These are phyloP conservation scores for Lasioglossum calceatum DNA, from an alignment of 2,888 invertebrate species.

Conservation along the genomic window DNA sequence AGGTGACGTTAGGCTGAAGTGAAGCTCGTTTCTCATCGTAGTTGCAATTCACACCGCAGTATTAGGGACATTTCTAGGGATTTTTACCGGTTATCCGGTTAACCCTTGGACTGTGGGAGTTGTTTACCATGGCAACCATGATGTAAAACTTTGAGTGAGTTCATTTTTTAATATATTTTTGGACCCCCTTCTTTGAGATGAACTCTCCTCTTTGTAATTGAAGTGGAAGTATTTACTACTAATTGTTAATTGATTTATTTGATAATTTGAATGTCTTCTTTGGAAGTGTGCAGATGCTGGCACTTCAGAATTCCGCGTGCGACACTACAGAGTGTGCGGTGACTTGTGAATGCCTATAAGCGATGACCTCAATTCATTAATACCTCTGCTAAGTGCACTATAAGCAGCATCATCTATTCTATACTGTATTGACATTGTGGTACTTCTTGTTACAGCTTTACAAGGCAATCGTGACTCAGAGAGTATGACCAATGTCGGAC, in stretches of 20 bases:
- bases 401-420: conserved; percentile 1
- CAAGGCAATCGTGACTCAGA: conserved; percentile 34
- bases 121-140: neutral
- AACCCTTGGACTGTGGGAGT: neutral
- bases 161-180: neutral
- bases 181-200: neutral
- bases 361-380: conserved; percentile 35
- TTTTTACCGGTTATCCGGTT: too few species aligned
- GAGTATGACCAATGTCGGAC: conserved; percentile 24
- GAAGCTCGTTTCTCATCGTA: too few species aligned
- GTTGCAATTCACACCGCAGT: too few species aligned
- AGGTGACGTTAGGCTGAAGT: too few species aligned
- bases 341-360: conserved; percentile 5
- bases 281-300: neutral
- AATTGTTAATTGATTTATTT: neutral
- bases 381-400: neutral
- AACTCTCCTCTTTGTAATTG: neutral
- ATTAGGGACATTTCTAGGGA: too few species aligned
- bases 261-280: neutral
- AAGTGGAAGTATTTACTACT: neutral
- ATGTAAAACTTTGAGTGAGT: neutral
- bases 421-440: neutral
- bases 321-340: neutral
- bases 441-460: conserved; percentile 2
- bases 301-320: conserved; percentile 1